A percentile compares a stretch with the other conserved stretches of the same genome.
Conservation (phyloP, 2,888 invertebrate species). For the Notodonta dromedarius region DNA sequence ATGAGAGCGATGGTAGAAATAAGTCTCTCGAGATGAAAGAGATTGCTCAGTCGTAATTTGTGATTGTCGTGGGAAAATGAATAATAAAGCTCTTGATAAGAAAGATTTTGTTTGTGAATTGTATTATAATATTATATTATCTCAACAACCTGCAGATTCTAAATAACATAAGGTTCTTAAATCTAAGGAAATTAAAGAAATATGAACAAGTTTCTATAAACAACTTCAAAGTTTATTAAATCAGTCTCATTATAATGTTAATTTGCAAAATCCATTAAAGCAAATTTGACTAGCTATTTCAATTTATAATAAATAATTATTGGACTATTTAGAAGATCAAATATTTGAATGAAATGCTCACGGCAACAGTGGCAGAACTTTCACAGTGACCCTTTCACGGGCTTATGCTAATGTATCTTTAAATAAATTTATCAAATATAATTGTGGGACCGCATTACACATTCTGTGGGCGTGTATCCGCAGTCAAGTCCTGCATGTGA, state of each 20-base stretch:
- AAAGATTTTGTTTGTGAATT: not conserved
- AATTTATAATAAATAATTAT: slow-evolving; percentile 11
- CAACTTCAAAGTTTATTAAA: too few relatives aligned
- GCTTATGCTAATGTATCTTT: slow-evolving; percentile 73
- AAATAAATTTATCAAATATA: slow-evolving; percentile 83
- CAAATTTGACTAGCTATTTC: too few relatives aligned
- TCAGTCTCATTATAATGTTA: too few relatives aligned
- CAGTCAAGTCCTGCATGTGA: slow-evolving; percentile 72
- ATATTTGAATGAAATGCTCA: not conserved
- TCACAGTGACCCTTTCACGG: slow-evolving; percentile 72
- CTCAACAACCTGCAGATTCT: too few relatives aligned
- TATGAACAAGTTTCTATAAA: too few relatives aligned
- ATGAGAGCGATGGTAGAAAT: not conserved
- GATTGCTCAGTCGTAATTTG: slow-evolving; percentile 5
- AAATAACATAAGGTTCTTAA: too few relatives aligned
- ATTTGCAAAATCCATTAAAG: too few relatives aligned
- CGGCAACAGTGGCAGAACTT: slow-evolving; percentile 47
- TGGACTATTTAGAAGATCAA: not conserved
- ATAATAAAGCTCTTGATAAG: slow-evolving; percentile 1
- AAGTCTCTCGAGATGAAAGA: not conserved
- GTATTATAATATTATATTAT: not conserved
- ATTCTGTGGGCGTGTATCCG: slow-evolving; percentile 80
- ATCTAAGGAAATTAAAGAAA: too few relatives aligned
- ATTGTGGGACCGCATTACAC: slow-evolving; percentile 81
- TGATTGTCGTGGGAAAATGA: slow-evolving; percentile 7